Evolutionary conservation across 1,140 invertebrate genomes (phyloP).

Genomic region (Eurosta solidaginis): DNA sequence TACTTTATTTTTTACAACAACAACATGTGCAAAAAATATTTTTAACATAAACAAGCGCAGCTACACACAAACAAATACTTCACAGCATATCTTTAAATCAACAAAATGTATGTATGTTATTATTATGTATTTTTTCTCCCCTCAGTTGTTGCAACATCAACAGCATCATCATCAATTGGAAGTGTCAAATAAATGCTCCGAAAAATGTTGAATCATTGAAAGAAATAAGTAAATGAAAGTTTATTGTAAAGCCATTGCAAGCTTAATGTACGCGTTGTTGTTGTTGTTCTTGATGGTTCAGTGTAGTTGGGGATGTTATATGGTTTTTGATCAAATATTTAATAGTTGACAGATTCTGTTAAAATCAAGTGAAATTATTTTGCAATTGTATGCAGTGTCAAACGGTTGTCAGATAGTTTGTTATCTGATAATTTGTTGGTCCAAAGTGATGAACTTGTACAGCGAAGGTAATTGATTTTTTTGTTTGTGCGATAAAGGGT

Average conservation of each 20-base stretch:
- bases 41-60: not conserved
- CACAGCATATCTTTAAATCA: not conserved
- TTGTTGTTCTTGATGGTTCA: not conserved
- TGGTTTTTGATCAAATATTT: not conserved
- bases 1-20: not conserved
- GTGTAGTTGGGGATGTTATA: no score
- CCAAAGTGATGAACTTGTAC: slow-evolving; percentile 18
- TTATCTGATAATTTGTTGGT: not conserved
- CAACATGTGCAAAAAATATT: not conserved
- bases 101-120: not conserved
- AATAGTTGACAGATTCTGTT: slow-evolving; percentile 17
- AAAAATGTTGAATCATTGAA: not conserved
- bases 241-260: no score
- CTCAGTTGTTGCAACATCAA: not conserved
- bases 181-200: slow-evolving; percentile 19
- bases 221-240: not conserved
- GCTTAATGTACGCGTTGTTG: no score
- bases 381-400: slow-evolving; percentile 14
- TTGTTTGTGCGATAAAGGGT: not conserved
- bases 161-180: slow-evolving; percentile 13
- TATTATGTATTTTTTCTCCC: not conserved
- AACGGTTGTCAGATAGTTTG: slow-evolving; percentile 4
- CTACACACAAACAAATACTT: not conserved
- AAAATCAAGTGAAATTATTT: slow-evolving; percentile 21
- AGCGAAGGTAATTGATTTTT: not conserved